phyloP scores from a whole-genome alignment of 2,797 vertebrate genomes.

The Enteromius anoplus region DNA sequence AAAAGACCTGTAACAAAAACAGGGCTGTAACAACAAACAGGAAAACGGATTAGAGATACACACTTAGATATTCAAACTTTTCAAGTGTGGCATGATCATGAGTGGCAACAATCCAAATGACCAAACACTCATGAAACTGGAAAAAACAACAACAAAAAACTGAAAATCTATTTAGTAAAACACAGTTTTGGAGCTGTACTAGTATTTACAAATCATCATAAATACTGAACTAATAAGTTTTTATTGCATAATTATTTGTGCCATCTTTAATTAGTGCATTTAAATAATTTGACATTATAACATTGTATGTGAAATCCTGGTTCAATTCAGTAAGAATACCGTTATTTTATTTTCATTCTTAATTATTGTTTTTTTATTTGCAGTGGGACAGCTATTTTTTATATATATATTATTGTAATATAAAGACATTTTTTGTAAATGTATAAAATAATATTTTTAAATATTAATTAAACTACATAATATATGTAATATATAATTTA shows the following conservation, averaged over 20 bases:
- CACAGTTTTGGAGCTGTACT: neutral
- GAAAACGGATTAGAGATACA: constrained; percentile 15
- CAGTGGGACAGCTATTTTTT: neutral
- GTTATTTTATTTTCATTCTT: neutral
- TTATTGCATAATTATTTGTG: neutral
- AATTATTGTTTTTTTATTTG: neutral
- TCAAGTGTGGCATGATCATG: neutral
- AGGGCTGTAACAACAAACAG: neutral
- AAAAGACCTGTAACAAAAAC: constrained; percentile 67
- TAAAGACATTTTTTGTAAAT: neutral
- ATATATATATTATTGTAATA: neutral
- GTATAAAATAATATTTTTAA: neutral
- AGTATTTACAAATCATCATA: neutral
- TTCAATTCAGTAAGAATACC: neutral
- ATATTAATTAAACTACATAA: neutral
- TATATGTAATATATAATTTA: neutral
- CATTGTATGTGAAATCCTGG: neutral
- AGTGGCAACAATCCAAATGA: neutral
- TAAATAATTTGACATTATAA: neutral
- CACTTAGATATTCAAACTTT: neutral
- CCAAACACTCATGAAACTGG: neutral
- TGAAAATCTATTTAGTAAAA: neutral
- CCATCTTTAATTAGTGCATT: neutral
- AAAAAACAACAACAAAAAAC: no score
- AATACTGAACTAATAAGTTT: neutral